Evolutionary conservation across 2,888 invertebrate genomes (phyloP).

Genomic region (Ellobium chinense): DNA sequence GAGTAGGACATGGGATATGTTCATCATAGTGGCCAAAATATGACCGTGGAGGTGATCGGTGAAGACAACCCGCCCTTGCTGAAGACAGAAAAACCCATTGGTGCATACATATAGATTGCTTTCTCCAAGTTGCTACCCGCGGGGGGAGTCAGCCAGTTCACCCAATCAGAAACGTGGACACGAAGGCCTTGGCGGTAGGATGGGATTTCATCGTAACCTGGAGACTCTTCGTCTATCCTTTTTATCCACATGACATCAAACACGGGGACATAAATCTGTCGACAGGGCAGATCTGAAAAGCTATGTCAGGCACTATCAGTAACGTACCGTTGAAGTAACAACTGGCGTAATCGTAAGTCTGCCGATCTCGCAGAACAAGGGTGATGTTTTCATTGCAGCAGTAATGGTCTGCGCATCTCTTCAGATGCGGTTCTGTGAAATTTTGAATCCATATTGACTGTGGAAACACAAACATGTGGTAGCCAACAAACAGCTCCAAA

Average conservation of each 20-base stretch:
- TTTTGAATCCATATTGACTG: conserved; percentile 45
- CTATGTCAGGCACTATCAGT: conserved; percentile 53
- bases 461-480: conserved; percentile 49
- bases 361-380: conserved; percentile 42
- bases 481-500: conserved; percentile 32
- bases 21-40: conserved; percentile 49
- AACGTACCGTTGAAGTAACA: conserved; percentile 33
- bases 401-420: conserved; percentile 6
- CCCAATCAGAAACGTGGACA: conserved; percentile 45
- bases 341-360: conserved; percentile 29
- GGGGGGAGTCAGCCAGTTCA: conserved; percentile 9
- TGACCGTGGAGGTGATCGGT: conserved; percentile 57
- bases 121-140: conserved; percentile 39
- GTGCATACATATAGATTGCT: conserved; percentile 38
- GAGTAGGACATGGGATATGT: conserved; percentile 56
- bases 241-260: conserved; percentile 54
- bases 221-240: conserved; percentile 44
- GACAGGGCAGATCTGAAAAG: conserved; percentile 51
- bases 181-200: conserved; percentile 20
- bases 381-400: conserved; percentile 46
- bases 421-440: neutral
- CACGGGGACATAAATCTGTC: conserved; percentile 46
- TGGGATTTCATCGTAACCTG: conserved; percentile 28
- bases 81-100: conserved; percentile 44
- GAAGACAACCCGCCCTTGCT: conserved; percentile 52